phyloP scores from a whole-genome alignment of 2,888 invertebrate genomes.

The Phyllotreta cruciferae region DNA sequence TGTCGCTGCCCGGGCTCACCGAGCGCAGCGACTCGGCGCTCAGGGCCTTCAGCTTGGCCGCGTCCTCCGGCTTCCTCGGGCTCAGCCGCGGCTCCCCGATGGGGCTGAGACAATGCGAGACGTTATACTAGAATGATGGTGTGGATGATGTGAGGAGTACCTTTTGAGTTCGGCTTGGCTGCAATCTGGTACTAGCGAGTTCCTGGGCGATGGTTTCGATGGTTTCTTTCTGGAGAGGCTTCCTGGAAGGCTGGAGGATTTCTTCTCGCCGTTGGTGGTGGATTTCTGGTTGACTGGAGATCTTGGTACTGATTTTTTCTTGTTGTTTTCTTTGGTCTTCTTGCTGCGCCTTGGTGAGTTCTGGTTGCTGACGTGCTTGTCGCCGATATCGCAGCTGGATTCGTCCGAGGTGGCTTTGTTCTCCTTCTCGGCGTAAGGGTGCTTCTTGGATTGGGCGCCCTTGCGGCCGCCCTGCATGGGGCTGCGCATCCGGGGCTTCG shows the following conservation, averaged over 20 bases:
- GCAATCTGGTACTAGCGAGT: constrained; percentile 16
- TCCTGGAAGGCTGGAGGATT: constrained; percentile 56
- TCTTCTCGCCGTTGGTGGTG: constrained; percentile 51
- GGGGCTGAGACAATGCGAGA: no score
- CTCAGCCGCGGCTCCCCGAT: constrained; percentile 62
- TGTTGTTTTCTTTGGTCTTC: constrained; percentile 71
- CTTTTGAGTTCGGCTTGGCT: constrained; percentile 22
- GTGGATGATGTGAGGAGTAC: no score
- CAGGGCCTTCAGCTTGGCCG: constrained; percentile 73
- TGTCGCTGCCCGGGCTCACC: constrained; percentile 90
- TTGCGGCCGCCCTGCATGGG: constrained; percentile 56
- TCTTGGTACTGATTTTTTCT: constrained; percentile 70
- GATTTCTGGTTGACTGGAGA: constrained; percentile 63
- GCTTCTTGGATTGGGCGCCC: constrained; percentile 46
- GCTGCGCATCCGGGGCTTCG: constrained; percentile 56
- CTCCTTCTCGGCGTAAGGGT: constrained; percentile 39
- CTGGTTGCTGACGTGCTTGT: constrained; percentile 43
- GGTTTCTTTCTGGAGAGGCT: constrained; percentile 71
- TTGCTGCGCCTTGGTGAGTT: constrained; percentile 68
- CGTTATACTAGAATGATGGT: no score
- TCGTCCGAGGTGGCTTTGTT: constrained; percentile 59
- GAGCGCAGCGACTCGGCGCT: constrained; percentile 87
- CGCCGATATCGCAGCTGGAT: constrained; percentile 56
- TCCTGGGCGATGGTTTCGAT: constrained; percentile 46
- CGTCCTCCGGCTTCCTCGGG: constrained; percentile 53